phyloP scores from a whole-genome alignment of 2,113 vertebrate species.

The Lophotis ruficrista region DNA sequence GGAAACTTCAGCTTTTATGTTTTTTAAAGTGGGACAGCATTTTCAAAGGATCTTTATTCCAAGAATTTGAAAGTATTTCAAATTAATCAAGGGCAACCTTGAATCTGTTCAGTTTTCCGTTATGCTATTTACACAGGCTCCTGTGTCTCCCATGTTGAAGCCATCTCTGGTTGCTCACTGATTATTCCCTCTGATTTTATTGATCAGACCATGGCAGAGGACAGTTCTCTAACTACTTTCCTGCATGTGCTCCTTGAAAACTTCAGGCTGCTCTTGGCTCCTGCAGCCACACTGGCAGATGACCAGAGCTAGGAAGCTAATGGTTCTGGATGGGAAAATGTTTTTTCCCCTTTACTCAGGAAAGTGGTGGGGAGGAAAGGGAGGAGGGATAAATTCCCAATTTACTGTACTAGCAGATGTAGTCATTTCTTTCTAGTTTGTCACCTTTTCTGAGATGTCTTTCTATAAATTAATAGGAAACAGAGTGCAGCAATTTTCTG shows the following conservation, averaged over 20 bases:
- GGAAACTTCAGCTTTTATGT: not conserved
- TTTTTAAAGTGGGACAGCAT: not conserved
- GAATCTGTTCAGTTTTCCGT: not conserved
- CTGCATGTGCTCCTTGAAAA: not conserved
- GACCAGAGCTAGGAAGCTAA: not conserved
- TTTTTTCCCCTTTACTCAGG: not conserved
- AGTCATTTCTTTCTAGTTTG: not conserved
- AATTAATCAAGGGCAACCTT: not conserved
- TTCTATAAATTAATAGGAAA: not conserved
- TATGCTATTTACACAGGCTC: not conserved
- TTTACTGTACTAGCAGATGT: not conserved
- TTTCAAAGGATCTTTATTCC: not conserved
- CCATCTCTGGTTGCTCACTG: not conserved
- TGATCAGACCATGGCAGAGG: not conserved
- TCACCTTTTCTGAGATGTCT: not conserved
- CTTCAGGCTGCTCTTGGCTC: not conserved
- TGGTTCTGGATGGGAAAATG: not conserved
- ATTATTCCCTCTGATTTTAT: not conserved
- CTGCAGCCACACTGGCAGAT: not conserved
- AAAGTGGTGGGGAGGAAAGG: not conserved
- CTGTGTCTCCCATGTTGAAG: not conserved
- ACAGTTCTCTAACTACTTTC: not conserved
- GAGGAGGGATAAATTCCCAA: not conserved
- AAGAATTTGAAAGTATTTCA: not conserved
- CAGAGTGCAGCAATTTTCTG: not conserved